These are phyloP conservation scores for Tenualosa thibaudeaui DNA, from an alignment of 2,797 vertebrate genomes.

Conservation along the genomic window DNA sequence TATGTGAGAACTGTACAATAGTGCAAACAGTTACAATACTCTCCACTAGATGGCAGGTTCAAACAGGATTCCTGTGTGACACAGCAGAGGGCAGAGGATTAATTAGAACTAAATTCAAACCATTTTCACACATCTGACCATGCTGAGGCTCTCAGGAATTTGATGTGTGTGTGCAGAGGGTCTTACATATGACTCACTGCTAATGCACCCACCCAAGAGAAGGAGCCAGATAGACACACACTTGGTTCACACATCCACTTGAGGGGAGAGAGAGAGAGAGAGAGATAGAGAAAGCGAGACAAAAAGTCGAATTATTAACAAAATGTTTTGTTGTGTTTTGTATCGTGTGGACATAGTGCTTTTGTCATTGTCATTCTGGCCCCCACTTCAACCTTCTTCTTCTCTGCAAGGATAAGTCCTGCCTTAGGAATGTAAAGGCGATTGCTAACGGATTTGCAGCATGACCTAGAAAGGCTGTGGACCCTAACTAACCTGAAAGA, in stretches of 20 bases:
- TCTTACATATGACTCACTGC: neutral
- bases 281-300: neutral
- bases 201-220: neutral
- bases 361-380: neutral
- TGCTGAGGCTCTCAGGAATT: neutral
- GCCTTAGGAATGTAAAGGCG: conserved; percentile 12
- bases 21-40: neutral
- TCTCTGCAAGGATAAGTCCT: neutral
- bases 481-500: neutral
- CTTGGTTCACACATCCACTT: neutral
- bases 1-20: neutral
- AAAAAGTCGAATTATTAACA: no score
- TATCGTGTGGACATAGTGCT: neutral
- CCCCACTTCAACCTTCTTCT: neutral
- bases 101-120: neutral
- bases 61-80: neutral
- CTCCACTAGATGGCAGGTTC: neutral
- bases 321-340: neutral
- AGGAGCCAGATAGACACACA: neutral
- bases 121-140: neutral
- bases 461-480: neutral
- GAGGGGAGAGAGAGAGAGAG: neutral
- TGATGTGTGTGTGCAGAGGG: neutral
- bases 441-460: neutral
- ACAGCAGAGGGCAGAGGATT: neutral